Percentiles rank a stretch among this genome's conserved stretches.
Evolutionary conservation across 2,113 vertebrate species (phyloP).

Genomic region (Thymallus thymallus): DNA sequence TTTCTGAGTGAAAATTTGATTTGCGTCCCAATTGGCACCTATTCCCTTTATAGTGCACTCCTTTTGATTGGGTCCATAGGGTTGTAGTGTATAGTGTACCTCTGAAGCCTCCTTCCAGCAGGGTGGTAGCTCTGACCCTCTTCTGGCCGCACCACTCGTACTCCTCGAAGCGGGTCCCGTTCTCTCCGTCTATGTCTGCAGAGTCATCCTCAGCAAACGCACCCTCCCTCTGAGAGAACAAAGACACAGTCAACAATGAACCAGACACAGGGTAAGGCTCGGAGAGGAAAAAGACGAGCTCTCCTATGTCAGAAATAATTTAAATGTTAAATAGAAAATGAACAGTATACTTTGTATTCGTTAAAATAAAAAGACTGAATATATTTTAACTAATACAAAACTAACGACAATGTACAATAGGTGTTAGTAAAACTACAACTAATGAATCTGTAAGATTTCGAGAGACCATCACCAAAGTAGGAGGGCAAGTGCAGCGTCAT

Average conservation of each 20-base stretch:
- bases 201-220: slow-evolving; percentile 91
- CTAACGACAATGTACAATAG: not conserved
- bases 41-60: no score
- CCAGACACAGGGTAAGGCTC: not conserved
- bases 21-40: no score
- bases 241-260: slow-evolving; percentile 12
- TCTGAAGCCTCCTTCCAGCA: slow-evolving; percentile 96
- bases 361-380: no score
- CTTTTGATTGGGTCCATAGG: no score
- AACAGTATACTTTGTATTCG: no score
- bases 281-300: no score
- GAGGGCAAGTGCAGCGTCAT: no score
- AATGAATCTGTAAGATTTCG: not conserved
- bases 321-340: no score
- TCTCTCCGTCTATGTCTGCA: slow-evolving; percentile 92
- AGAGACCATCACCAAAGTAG: no score
- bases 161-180: slow-evolving; percentile 93
- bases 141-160: slow-evolving; percentile 99
- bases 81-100: slow-evolving; percentile 67
- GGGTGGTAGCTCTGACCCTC: slow-evolving; percentile 93
- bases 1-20: no score
- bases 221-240: slow-evolving; percentile 87
- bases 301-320: no score
- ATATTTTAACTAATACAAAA: no score
- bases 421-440: not conserved